Percentiles rank a stretch among this genome's conserved stretches.
phyloP scores from a whole-genome alignment of 2,113 vertebrate genomes.

The Ceyx melanurus region DNA sequence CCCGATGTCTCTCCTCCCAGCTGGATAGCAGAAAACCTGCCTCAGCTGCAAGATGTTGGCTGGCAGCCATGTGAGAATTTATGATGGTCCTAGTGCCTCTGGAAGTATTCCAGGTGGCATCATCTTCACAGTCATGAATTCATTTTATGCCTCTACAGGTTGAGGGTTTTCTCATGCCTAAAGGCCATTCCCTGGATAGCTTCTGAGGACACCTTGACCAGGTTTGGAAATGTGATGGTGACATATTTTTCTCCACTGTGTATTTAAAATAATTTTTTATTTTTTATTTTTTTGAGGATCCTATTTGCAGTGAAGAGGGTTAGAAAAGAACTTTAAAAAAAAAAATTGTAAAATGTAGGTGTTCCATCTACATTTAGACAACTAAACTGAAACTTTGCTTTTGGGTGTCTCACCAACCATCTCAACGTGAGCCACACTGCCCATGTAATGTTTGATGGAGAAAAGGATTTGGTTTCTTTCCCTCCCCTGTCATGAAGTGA shows the following conservation, averaged over 20 bases:
- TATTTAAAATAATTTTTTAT: background rate
- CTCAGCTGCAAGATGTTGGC: constrained; percentile 39
- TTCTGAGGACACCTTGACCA: background rate
- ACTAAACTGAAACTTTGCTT: background rate
- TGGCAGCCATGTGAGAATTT: constrained; percentile 33
- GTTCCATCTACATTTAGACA: background rate
- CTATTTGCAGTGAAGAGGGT: background rate
- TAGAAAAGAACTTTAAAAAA: background rate
- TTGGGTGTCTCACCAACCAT: background rate
- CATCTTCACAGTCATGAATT: constrained; percentile 9
- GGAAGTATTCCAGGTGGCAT: constrained; percentile 58
- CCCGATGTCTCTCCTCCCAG: background rate
- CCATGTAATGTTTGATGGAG: background rate
- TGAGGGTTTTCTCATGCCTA: constrained; percentile 8
- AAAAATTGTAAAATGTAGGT: background rate
- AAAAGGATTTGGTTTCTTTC: background rate
- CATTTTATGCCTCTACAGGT: constrained; percentile 16
- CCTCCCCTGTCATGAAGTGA: background rate
- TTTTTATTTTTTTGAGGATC: background rate
- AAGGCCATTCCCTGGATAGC: background rate
- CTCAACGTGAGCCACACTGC: background rate
- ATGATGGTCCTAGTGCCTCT: constrained; percentile 5
- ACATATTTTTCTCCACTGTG: background rate
- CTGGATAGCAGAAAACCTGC: constrained; percentile 40
- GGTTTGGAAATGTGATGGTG: background rate